Evolutionary conservation across 2,888 invertebrate species (phyloP).

Genomic region (Xylota segnis): DNA sequence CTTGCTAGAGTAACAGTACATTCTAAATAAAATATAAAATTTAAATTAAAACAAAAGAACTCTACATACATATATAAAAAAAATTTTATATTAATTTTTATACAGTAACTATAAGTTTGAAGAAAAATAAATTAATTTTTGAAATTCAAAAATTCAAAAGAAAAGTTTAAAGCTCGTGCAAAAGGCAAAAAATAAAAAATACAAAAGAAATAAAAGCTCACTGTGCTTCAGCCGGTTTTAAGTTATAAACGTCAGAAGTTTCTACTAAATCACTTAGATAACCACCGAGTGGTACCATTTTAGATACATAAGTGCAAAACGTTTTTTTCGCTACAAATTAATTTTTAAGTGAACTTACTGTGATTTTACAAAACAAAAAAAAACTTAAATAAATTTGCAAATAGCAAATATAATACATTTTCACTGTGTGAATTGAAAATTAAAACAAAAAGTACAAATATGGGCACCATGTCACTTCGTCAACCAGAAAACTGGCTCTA

Average conservation of each 20-base stretch:
- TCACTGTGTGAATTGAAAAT: conserved; percentile 70
- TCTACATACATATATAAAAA: conserved; percentile 6
- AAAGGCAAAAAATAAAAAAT: background rate
- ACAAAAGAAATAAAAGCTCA: conserved; percentile 25
- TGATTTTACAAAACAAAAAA: conserved; percentile 49
- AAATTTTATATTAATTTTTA: conserved; percentile 21
- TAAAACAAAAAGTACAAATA: conserved; percentile 80
- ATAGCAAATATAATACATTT: conserved; percentile 55
- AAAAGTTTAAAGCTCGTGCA: conserved; percentile 36
- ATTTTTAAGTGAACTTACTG: conserved; percentile 49
- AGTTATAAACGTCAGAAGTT: conserved; percentile 26
- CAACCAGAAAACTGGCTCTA: conserved; percentile 87
- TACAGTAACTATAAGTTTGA: background rate
- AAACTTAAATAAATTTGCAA: conserved; percentile 51
- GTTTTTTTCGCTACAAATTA: conserved; percentile 9
- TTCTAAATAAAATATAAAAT: conserved; percentile 41
- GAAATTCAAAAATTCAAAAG: background rate
- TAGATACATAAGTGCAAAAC: conserved; percentile 26
- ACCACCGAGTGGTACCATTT: conserved; percentile 65
- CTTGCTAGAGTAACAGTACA: conserved; percentile 77
- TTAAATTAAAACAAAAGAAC: background rate
- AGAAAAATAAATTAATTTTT: background rate
- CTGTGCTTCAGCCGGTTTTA: conserved; percentile 54
- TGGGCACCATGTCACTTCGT: conserved; percentile 84
- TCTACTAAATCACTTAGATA: conserved; percentile 64